Conservation (phyloP, 53 echinoderm and acorn worm species). For the Antedon mediterranea region DNA sequence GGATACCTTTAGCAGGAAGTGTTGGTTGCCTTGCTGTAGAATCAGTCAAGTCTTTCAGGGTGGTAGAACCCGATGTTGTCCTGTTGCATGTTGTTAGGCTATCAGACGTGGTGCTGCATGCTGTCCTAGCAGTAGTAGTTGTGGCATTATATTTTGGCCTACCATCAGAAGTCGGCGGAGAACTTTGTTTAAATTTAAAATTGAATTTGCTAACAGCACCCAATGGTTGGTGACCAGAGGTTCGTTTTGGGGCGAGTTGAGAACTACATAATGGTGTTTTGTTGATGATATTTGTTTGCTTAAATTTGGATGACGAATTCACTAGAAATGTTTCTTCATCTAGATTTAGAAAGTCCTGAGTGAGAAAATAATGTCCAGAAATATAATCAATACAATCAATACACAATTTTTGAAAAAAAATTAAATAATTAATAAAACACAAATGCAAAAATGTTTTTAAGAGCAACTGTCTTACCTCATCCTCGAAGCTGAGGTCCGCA, state of each 20-base stretch:
- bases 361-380: too few species aligned
- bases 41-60: too few species aligned
- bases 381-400: too few species aligned
- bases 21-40: too few species aligned
- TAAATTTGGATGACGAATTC: not conserved
- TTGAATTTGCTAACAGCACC: not conserved
- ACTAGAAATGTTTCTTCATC: not conserved
- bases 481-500: constrained; percentile 30
- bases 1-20: too few species aligned
- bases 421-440: too few species aligned
- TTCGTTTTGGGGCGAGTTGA: not conserved
- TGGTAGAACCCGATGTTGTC: too few species aligned
- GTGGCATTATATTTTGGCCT: too few species aligned
- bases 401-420: too few species aligned
- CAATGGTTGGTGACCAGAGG: not conserved
- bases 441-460: not conserved
- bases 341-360: not conserved
- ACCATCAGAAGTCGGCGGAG: not conserved
- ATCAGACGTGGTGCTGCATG: too few species aligned
- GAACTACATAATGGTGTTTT: not conserved
- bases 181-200: not conserved
- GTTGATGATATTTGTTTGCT: not conserved
- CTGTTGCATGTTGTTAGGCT: too few species aligned
- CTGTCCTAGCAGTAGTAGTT: not conserved
- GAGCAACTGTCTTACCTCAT: constrained; percentile 51